Percentiles rank a stretch among this genome's conserved stretches.
Conservation (phyloP, 2,888 invertebrate genomes). For the Acrobasis suavella region DNA sequence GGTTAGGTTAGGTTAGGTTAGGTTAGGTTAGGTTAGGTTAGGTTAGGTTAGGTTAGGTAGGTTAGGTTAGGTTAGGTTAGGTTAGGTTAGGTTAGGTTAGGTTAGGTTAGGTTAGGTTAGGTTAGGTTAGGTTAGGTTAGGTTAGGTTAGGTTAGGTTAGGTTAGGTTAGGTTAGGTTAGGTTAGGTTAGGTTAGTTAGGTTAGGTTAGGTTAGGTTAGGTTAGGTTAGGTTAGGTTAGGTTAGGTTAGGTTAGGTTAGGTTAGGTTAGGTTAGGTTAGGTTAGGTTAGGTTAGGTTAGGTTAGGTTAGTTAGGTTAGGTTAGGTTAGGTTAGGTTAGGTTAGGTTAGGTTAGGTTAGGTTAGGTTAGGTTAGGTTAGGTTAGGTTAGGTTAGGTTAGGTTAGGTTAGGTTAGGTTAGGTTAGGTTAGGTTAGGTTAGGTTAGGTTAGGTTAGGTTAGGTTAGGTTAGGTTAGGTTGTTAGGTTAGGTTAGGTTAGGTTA, state of each 20-base stretch:
- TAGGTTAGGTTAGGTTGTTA: conserved; percentile 29
- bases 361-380: conserved; percentile 28
- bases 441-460: conserved; percentile 28
- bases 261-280: conserved; percentile 26
- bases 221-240: conserved; percentile 26
- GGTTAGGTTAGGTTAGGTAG: too few species aligned
- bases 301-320: conserved; percentile 26
- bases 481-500: conserved; percentile 28
- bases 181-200: conserved; percentile 30
- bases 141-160: too few species aligned
- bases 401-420: conserved; percentile 29
- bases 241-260: conserved; percentile 27
- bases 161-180: conserved; percentile 29
- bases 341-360: conserved; percentile 29
- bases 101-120: too few species aligned
- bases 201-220: conserved; percentile 31
- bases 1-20: too few species aligned
- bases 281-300: conserved; percentile 27
- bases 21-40: too few species aligned
- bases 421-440: conserved; percentile 19
- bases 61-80: too few species aligned
- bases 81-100: too few species aligned
- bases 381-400: conserved; percentile 29
- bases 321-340: conserved; percentile 26
- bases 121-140: conserved; percentile 31